Evolutionary conservation across 2,113 vertebrate species (phyloP), one percentile per base, ranked within the genome.

Genomic region (Neogobius melanostomus): DNA sequence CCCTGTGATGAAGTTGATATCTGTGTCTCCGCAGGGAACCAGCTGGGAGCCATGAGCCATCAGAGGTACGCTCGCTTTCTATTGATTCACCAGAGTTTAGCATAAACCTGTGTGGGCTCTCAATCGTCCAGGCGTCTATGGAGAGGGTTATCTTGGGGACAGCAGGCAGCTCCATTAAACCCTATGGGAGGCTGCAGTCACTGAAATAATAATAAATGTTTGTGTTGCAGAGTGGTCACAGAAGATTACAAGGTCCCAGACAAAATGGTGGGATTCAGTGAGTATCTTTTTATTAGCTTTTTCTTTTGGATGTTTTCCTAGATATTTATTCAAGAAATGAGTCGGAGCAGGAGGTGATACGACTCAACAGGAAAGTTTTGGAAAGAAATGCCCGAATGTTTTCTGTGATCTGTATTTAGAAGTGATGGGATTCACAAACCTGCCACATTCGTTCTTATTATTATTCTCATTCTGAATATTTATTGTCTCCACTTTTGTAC

Each of bases 181-280:
- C 3, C 28, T 36, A 36, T 36, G 28, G 28, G 28, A 36, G 28
- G 28, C 28, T 36, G 28, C 28, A 36, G 28, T 5, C 28, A 36
- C 28, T 36, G 28, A 36, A 36, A 36, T 36, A 36, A 36, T 36
- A 36, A 36, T 67, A 87, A 82, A 73, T 82, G 69, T 86, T 70
- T 59, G 51, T 82, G 66, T 72, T 79, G 9, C 79, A 98, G 98
- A 87, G 95, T 97, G 81, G 90, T 95, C 88, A 97, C 98, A 82
- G 98, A 99, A 82, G 98, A 99, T 51, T 99, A 96, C 91, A 98
- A 98, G 91, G 97, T 99, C 88, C 98, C 98, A 28, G 98, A 99
- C 89, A 96, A 97, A 76, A 99, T 99, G 98, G 98, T 99, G 86
- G 98, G 98, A 92, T 99, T 99, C 92, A 99, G 96, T 99, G 93